Base-by-base conservation (phyloP, 2,888 invertebrate species). In the Diaphora mendica region DNA sequence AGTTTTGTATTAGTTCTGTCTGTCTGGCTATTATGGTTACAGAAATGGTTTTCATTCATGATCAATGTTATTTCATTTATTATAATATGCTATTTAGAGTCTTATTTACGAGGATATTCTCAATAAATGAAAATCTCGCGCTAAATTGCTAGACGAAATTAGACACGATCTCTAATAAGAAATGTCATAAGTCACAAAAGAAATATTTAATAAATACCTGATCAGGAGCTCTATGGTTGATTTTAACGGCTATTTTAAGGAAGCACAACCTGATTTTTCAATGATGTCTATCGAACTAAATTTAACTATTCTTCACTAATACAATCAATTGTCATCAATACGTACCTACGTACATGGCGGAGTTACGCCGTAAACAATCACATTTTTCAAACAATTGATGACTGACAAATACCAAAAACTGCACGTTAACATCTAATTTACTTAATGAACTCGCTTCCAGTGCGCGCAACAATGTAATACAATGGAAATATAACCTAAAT, bases 401-500 rank as follows among this genome's bases (percentile, higher is more conserved):
- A 94, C 93, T 89, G 83, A 91, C 87, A 87, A 86, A 84, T 81
- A 85, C 85, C 80, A 76, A 83, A 86, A 89, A 88, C 89, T 88
- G 82, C 84, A 78, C 85, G 84, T 83, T 85, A 89, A 81, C 81
- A 79, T 82, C 84, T 91, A 92, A 93, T 94, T 90, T 88, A 81
- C 87, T 82, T 92, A 92, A 92, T 92, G 89, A 91, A 91, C 91
- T 91, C 83, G 84, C 82, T 83, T 85, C 86, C 85, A 83, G 87
- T 84, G 86, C 87, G 88, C 89, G 87, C 87, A 89, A 90, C 87
- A 86, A 87, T 87, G 82, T 88, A 91, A 92, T 92, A 94, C 92
- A 92, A 91, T 90, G 85, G 88, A 88, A 92, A 91, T 91, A 92
- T 95, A 95, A 95, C 94, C 94, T 93, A 92, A 92, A 91, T 91